Evolutionary conservation across 1,140 invertebrate species (phyloP), one percentile per base, ranked within the genome.

Genomic region (Teleogryllus occipitalis): DNA sequence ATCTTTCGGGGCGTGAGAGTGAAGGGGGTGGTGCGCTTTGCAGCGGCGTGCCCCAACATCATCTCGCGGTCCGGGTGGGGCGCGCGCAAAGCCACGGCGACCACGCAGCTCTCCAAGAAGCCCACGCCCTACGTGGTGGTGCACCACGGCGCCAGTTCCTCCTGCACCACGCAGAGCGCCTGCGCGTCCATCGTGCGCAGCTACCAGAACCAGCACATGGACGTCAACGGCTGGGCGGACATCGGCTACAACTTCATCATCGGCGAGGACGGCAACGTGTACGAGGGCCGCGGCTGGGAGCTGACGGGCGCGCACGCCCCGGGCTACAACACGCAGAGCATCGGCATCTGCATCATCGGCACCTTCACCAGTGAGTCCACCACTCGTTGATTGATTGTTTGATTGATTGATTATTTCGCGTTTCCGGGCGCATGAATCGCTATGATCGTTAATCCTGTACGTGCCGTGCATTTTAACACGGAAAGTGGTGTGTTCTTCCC

Each of bases 271-370:
- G 90, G 89, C 7, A 87, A 87, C 47, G 83, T 89, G n/a, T 90
- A 89, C 80, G 89, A 90, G 82, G 90, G 87, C 0, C 85, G 89
- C 22, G 90, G 89, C 0, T 96, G 94, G 91, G 88, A 90, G 39
- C 85, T 83, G 7, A 85, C 91, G 0, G 94, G 94, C 7, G 92
- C 93, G 0, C 93, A 96, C 82, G 89, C 94, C 0, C 89, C 88
- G 5, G 85, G 84, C 22, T 94, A 91, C 82, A 96, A 96, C 85
- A 86, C 84, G 74, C 87, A 86, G 76, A 94, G 93, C 81, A 89
- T 95, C 27, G 94, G 93, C 77, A 93, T 95, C 81, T 91, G 90
- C 47, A 86, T 95, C 8, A 93, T 95, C 80, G 90, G 90, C 48
- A 84, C 85, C 80, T 89, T 82, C 77, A 79, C 80, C 14, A 82